These are phyloP conservation scores for Zeugodacus cucurbitae DNA, from an alignment of 1,140 invertebrate species.

Conservation along the genomic window DNA sequence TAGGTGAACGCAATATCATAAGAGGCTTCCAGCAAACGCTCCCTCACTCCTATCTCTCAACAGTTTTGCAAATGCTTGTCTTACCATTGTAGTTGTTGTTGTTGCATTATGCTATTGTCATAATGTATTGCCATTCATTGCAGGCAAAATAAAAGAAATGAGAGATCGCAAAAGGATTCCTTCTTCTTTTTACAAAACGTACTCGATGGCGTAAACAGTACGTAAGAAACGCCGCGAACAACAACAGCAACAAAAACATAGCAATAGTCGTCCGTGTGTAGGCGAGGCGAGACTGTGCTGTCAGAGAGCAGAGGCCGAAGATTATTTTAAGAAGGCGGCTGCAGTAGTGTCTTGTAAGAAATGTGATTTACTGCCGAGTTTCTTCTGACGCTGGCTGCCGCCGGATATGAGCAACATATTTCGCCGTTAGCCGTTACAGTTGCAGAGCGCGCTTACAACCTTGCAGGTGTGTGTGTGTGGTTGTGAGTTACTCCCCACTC, in stretches of 20 bases:
- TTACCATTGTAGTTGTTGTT: background rate
- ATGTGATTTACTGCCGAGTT: slow-evolving; percentile 34
- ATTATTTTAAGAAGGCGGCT: slow-evolving; percentile 16
- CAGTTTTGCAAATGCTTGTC: background rate
- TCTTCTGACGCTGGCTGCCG: background rate
- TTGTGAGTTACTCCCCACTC: background rate
- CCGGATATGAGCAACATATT: background rate
- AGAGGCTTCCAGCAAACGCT: background rate
- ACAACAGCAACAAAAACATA: background rate
- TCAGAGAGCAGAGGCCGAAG: background rate
- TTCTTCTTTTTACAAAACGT: background rate
- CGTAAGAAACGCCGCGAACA: background rate
- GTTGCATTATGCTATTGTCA: background rate
- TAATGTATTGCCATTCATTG: slow-evolving; percentile 16
- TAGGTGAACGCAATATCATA: background rate
- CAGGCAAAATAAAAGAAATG: background rate
- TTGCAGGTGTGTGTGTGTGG: background rate
- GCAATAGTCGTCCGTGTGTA: background rate
- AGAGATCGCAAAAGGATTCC: background rate
- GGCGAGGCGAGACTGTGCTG: background rate
- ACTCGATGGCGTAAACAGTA: background rate
- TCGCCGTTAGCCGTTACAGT: background rate
- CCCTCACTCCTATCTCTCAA: background rate
- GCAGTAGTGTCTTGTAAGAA: slow-evolving; percentile 11
- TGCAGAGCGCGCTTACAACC: background rate